Evolutionary conservation across 2,888 invertebrate genomes (phyloP).

Genomic region (Amiota communis): DNA sequence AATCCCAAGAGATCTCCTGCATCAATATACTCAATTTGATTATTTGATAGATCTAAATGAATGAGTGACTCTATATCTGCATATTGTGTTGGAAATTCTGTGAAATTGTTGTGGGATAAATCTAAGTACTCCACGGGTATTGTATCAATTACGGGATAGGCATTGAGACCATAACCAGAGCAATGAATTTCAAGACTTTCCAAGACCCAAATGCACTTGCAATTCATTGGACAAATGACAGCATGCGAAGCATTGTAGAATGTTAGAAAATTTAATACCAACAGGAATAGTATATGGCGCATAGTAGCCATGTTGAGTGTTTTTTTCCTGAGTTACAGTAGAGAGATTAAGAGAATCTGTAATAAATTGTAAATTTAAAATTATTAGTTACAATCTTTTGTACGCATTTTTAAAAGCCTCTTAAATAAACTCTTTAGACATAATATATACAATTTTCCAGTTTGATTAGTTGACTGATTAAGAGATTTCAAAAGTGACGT

Average conservation of each 20-base stretch:
- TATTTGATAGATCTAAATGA: conserved; percentile 75
- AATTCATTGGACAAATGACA: conserved; percentile 63
- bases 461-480: too few relatives aligned
- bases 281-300: background rate
- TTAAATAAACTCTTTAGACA: too few relatives aligned
- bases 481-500: too few relatives aligned
- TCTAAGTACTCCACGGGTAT: conserved; percentile 77
- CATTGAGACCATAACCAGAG: conserved; percentile 55
- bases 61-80: conserved; percentile 75
- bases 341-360: too few relatives aligned
- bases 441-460: too few relatives aligned
- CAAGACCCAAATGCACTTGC: conserved; percentile 67
- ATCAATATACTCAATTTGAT: conserved; percentile 75
- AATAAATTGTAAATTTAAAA: too few relatives aligned
- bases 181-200: conserved; percentile 70
- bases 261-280: too few relatives aligned
- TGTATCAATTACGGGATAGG: conserved; percentile 60
- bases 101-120: conserved; percentile 78
- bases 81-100: conserved; percentile 75
- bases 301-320: background rate
- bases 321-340: too few relatives aligned
- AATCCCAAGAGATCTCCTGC: conserved; percentile 75
- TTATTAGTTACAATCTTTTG: too few relatives aligned
- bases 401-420: too few relatives aligned
- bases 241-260: conserved; percentile 7